Evolutionary conservation across 2,113 vertebrate genomes (phyloP).

Genomic region (Mormyrus lacerda): DNA sequence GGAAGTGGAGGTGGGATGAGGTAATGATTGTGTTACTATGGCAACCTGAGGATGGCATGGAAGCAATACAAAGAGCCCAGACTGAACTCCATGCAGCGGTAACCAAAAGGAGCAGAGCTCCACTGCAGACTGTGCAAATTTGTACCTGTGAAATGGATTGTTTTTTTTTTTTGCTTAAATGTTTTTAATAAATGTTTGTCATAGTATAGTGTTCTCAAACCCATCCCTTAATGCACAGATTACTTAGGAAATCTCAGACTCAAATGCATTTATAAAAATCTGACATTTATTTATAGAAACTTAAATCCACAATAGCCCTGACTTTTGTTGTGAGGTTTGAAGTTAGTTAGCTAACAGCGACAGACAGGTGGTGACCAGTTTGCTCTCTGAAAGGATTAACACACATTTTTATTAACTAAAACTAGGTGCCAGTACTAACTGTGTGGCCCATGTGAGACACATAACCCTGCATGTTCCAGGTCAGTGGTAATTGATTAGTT

Average conservation of each 20-base stretch:
- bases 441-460: neutral
- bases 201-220: neutral
- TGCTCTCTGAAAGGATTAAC: neutral
- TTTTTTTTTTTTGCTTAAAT: neutral
- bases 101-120: conserved; percentile 15
- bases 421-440: neutral
- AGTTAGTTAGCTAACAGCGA: neutral
- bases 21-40: neutral
- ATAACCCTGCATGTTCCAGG: neutral
- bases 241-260: neutral
- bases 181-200: conserved; percentile 13
- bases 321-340: neutral
- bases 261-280: neutral
- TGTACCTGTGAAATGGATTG: conserved; percentile 2
- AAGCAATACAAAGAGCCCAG: neutral
- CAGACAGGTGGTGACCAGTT: neutral
- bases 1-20: neutral
- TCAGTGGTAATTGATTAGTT: neutral
- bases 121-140: neutral
- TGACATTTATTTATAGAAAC: neutral
- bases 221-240: neutral
- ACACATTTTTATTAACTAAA: neutral
- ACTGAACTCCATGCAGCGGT: neutral
- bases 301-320: neutral
- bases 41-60: neutral